A percentile compares a stretch with the other conserved stretches of the same genome.
Conservation (phyloP, 1,140 invertebrate species). For the Drosophila persimilis region DNA sequence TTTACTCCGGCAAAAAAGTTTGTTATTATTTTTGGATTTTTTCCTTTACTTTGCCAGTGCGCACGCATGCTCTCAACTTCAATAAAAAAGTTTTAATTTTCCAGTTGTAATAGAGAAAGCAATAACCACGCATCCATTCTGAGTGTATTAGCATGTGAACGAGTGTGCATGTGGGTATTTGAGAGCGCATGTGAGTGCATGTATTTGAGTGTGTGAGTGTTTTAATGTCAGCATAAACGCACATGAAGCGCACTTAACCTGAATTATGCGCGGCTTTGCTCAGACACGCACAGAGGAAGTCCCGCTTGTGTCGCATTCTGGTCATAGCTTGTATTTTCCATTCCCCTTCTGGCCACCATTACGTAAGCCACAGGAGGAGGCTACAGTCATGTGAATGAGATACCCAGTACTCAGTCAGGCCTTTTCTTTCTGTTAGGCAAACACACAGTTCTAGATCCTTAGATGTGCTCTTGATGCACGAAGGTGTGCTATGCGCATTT, state of each 20-base stretch:
- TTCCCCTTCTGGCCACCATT: neutral
- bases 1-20: constrained; percentile 46
- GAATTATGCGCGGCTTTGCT: constrained; percentile 54
- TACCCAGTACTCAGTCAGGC: too few relatives aligned
- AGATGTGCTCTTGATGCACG: too few relatives aligned
- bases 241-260: constrained; percentile 74
- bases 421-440: too few relatives aligned
- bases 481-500: too few relatives aligned
- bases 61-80: constrained; percentile 65
- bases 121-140: neutral
- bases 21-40: constrained; percentile 44
- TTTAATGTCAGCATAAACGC: constrained; percentile 79
- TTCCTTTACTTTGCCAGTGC: constrained; percentile 24
- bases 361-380: constrained; percentile 2
- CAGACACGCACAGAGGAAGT: constrained; percentile 33
- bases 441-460: too few relatives aligned
- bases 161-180: too few relatives aligned
- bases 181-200: neutral
- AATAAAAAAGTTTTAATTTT: constrained; percentile 67
- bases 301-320: too few relatives aligned
- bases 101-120: constrained; percentile 37
- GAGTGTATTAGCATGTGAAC: too few relatives aligned
- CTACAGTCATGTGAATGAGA: neutral
- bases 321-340: constrained; percentile 6
- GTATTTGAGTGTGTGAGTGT: constrained; percentile 31